Conservation (phyloP, 2,797 vertebrate species). For the Forpus xanthops region DNA sequence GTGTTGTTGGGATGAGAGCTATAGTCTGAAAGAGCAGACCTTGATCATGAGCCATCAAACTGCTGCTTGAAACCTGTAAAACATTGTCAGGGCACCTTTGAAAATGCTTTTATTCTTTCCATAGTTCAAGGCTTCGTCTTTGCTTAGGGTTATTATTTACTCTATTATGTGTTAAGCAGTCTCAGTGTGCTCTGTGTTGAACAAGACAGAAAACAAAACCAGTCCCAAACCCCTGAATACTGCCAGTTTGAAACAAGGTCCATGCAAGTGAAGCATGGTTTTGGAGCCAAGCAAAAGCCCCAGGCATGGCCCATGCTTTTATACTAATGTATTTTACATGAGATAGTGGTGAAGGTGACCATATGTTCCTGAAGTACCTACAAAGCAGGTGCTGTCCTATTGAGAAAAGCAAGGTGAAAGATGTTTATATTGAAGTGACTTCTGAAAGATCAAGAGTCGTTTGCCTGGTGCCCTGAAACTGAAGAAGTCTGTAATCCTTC, state of each 20-base stretch:
- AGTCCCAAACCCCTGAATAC: background rate
- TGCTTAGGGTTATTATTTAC: constrained; percentile 20
- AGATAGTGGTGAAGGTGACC: background rate
- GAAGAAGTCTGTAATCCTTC: background rate
- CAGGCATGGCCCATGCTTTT: background rate
- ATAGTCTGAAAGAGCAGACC: background rate
- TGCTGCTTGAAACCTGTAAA: constrained; percentile 24
- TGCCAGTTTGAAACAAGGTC: background rate
- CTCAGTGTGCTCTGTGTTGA: background rate
- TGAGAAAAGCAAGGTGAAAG: background rate
- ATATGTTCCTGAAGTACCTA: background rate
- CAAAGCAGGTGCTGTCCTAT: background rate
- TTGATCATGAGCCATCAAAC: background rate
- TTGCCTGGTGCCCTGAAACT: background rate
- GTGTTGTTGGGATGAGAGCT: background rate
- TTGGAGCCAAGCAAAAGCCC: background rate
- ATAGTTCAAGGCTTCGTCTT: constrained; percentile 13
- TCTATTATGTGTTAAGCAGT: constrained; percentile 34
- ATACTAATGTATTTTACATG: background rate
- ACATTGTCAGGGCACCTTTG: constrained; percentile 1
- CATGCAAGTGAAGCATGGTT: background rate
- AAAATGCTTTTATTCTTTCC: constrained; percentile 18
- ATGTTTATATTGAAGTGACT: background rate
- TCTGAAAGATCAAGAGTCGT: background rate
- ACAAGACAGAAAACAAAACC: background rate